Base-by-base conservation (phyloP, 2,888 invertebrate genomes). In the Uropetala carovei region DNA sequence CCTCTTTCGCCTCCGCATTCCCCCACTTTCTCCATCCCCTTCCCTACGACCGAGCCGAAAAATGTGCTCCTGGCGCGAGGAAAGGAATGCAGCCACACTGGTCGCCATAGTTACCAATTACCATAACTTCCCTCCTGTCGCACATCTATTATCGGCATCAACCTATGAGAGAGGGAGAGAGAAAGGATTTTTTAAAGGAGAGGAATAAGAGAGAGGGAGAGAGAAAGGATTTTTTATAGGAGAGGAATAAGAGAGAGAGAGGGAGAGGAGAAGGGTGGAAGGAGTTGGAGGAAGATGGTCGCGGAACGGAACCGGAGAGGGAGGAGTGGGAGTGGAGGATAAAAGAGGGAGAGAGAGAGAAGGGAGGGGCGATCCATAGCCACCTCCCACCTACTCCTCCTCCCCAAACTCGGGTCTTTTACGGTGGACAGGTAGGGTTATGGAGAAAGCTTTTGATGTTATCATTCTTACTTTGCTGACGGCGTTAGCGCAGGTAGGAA, bases 91-190 rank as follows among this genome's bases (percentile, higher is more conserved):
- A 68, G 89, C 30, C 89, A 59, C 27, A 89, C 89, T 30, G 89
- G 89, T 89, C 64, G 60, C 89, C 64, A 27, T 43, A 64, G 89
- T 68, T 43, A 89, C 89, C 89, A 89, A 89, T 89, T 89, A 89
- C 64, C 89, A 89, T 89, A 89, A 89, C 64, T 89, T 68, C 43
- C 64, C 89, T 64, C 43, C 68, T 56, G 89, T 89, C 89, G 64
- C 86, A 56, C 89, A 89, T 89, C 89, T 43, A 68, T 56, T 89
- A 89, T 89, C 89, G 89, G 89, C 89, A 85, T 22, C 86, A 14
- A 60, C 86, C 60, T 57, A 89, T 89, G 89, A 89, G 89, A 89
- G 43, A 68, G 64, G 16, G 89, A 43, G 30, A 10, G 56, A n/a
- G 56, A 18, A 16, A n/a, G n/a, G n/a, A n/a, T n/a, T n/a, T n/a